Conservation (phyloP, 2,888 invertebrate genomes). For the Congeria kusceri region DNA sequence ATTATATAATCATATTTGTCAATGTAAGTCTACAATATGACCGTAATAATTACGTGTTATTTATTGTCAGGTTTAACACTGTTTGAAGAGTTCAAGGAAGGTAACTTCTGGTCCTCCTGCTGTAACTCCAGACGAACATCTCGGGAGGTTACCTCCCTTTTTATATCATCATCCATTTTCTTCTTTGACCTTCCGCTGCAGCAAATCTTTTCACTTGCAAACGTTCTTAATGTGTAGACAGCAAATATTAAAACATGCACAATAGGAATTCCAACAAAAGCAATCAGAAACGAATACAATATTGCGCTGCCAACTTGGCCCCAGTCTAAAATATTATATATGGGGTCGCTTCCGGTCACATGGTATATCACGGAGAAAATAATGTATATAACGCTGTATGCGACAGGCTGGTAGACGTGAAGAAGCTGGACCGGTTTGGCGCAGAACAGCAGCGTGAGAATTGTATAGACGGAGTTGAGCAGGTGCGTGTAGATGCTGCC, state of each 20-base stretch:
- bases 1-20: too few relatives aligned
- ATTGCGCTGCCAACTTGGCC: slow-evolving; percentile 35
- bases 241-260: slow-evolving; percentile 59
- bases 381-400: slow-evolving; percentile 57
- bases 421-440: slow-evolving; percentile 66
- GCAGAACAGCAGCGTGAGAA: slow-evolving; percentile 50
- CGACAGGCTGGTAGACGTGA: slow-evolving; percentile 64
- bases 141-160: slow-evolving; percentile 34
- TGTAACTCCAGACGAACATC: slow-evolving; percentile 19
- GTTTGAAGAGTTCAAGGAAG: too few relatives aligned
- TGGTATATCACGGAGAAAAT: slow-evolving; percentile 67
- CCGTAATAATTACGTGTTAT: too few relatives aligned
- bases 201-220: slow-evolving; percentile 17
- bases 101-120: too few relatives aligned
- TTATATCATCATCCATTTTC: not conserved
- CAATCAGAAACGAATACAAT: slow-evolving; percentile 8
- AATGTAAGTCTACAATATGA: too few relatives aligned
- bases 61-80: too few relatives aligned
- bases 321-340: slow-evolving; percentile 68
- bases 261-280: slow-evolving; percentile 58
- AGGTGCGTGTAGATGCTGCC: slow-evolving; percentile 66
- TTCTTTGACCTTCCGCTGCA: not conserved
- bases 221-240: slow-evolving; percentile 47
- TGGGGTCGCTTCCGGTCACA: slow-evolving; percentile 50
- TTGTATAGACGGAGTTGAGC: slow-evolving; percentile 61